phyloP scores from a whole-genome alignment of 2,888 invertebrate genomes.

The Erpobdella octoculata region DNA sequence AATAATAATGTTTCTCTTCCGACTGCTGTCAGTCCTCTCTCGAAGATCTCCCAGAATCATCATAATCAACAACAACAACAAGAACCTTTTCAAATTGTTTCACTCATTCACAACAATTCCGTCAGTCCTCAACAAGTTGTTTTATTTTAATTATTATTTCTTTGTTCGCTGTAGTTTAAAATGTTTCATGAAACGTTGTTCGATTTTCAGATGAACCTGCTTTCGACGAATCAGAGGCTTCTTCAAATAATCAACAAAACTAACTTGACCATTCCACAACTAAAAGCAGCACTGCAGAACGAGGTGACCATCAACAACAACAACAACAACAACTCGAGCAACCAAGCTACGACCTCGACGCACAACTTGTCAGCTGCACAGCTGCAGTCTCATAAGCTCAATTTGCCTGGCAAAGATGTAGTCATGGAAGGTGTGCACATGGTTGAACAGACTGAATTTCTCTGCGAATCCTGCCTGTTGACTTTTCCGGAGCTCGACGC shows the following conservation, averaged over 20 bases:
- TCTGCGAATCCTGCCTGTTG: conserved; percentile 30
- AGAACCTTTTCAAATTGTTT: neutral
- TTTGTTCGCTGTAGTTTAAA: too few relatives aligned
- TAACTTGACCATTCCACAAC: conserved; percentile 15
- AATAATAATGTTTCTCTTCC: neutral
- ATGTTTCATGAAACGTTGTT: too few relatives aligned
- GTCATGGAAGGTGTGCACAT: conserved; percentile 26
- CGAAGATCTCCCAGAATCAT: too few relatives aligned
- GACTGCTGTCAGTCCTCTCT: too few relatives aligned
- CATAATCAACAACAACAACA: neutral
- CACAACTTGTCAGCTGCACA: neutral
- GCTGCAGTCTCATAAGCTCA: neutral
- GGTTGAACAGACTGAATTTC: conserved; percentile 30
- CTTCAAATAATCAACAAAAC: conserved; percentile 20
- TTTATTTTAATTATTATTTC: too few relatives aligned
- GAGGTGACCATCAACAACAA: neutral
- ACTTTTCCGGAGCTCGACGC: conserved; percentile 22
- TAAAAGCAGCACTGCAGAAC: neutral
- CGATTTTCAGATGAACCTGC: conserved; percentile 9
- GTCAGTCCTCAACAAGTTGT: neutral
- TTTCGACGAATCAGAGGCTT: conserved; percentile 15
- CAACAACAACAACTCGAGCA: neutral
- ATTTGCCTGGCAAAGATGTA: conserved; percentile 21
- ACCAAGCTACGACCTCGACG: neutral
- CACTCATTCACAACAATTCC: neutral